phyloP scores from a whole-genome alignment of 2,113 vertebrate species.

The Phycodurus eques region DNA sequence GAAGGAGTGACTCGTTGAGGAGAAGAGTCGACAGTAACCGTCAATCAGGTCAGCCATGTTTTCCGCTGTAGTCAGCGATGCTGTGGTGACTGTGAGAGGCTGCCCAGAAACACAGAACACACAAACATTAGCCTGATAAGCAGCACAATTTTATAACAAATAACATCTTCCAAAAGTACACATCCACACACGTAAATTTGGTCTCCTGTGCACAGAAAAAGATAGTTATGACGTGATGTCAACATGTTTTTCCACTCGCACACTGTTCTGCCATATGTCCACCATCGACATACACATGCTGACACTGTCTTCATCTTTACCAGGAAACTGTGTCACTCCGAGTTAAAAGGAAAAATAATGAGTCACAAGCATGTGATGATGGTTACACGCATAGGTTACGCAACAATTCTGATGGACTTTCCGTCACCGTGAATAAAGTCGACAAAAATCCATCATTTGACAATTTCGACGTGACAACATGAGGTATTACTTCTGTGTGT shows the following conservation, averaged over 20 bases:
- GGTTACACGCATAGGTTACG: not conserved
- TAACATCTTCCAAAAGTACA: constrained; percentile 50
- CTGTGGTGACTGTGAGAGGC: constrained; percentile 96
- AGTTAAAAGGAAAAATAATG: not conserved
- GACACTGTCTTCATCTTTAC: constrained; percentile 17
- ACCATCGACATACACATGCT: constrained; percentile 15
- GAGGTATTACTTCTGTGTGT: not conserved
- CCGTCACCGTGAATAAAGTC: not conserved
- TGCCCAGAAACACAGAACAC: constrained; percentile 50
- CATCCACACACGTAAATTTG: constrained; percentile 2
- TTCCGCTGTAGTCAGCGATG: constrained; percentile 92
- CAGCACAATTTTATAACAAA: constrained; percentile 77
- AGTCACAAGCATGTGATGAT: not conserved
- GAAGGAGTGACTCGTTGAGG: constrained; percentile 84
- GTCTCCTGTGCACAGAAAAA: constrained; percentile 7
- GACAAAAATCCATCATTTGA: not conserved
- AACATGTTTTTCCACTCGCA: constrained; percentile 21
- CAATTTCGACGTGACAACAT: not conserved
- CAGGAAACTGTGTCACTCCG: not conserved
- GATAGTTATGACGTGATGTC: constrained; percentile 14
- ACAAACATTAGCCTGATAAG: constrained; percentile 27
- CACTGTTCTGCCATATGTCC: constrained; percentile 8
- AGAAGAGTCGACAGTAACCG: constrained; percentile 94
- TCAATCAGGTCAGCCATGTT: constrained; percentile 99
- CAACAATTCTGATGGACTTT: not conserved